phyloP scores from a whole-genome alignment of 2,797 vertebrate genomes.

The Etheostoma perlongum region DNA sequence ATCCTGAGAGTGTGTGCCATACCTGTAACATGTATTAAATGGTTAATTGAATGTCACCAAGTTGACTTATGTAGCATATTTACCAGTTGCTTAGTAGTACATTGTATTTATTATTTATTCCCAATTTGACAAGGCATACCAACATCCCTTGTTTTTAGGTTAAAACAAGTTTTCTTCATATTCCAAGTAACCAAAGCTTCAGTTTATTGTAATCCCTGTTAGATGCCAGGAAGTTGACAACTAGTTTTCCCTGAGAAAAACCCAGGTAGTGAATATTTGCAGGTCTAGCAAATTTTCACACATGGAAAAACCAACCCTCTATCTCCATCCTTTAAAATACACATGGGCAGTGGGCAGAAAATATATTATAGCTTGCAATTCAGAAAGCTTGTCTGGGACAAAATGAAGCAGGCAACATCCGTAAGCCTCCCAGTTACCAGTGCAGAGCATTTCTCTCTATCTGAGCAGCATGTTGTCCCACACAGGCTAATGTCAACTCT shows the following conservation, averaged over 20 bases:
- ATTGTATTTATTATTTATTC: constrained; percentile 30
- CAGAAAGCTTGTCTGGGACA: constrained; percentile 71
- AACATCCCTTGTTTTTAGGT: background rate
- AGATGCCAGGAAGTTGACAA: constrained; percentile 15
- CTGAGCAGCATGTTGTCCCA: constrained; percentile 71
- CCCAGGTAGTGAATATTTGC: constrained; percentile 48
- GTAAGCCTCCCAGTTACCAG: constrained; percentile 77
- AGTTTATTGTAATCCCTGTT: constrained; percentile 20
- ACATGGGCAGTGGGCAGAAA: constrained; percentile 71
- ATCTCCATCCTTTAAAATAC: constrained; percentile 61
- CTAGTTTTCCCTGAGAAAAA: constrained; percentile 19
- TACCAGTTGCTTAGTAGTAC: constrained; percentile 23
- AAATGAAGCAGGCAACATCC: constrained; percentile 82
- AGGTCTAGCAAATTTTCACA: constrained; percentile 56
- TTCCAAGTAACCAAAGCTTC: constrained; percentile 33
- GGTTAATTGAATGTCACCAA: constrained; percentile 42
- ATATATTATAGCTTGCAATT: constrained; percentile 70
- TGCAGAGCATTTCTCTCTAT: constrained; percentile 74
- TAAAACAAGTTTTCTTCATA: constrained; percentile 29
- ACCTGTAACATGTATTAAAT: background rate
- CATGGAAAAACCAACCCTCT: constrained; percentile 51
- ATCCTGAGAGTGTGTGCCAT: constrained; percentile 33
- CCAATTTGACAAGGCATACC: background rate
- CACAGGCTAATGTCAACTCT: constrained; percentile 72
- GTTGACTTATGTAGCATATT: constrained; percentile 44